Evolutionary conservation across 2,797 vertebrate species (phyloP).

Genomic region (Pipistrellus pipistrellus): DNA sequence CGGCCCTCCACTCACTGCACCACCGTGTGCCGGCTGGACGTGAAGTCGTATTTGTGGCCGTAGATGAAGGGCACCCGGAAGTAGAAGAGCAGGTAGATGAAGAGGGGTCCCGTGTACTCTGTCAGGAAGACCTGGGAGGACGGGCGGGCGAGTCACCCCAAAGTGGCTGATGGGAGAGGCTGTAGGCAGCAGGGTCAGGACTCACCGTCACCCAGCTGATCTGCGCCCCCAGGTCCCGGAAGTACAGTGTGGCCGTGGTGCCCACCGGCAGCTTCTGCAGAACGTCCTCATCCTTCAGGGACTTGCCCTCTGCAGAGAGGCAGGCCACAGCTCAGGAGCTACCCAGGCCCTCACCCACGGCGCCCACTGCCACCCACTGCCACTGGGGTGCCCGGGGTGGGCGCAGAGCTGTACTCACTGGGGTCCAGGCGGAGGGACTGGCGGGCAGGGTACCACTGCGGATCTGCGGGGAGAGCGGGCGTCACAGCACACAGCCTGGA

Average conservation of each 20-base stretch:
- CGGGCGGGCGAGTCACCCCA: not conserved
- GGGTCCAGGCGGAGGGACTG: constrained; percentile 96
- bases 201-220: constrained; percentile 99
- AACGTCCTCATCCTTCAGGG: constrained; percentile 96
- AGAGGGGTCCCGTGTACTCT: constrained; percentile 94
- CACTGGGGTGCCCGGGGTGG: not conserved
- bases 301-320: constrained; percentile 93
- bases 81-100: constrained; percentile 97
- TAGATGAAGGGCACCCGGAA: constrained; percentile 97
- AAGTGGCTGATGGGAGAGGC: rapidly evolving
- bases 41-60: constrained; percentile 94
- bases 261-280: constrained; percentile 96
- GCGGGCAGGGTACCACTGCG: constrained; percentile 96
- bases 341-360: not conserved
- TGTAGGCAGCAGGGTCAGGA: not conserved
- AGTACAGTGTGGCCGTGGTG: constrained; percentile 97
- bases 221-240: constrained; percentile 96
- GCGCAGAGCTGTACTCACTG: constrained; percentile 90
- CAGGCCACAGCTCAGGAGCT: not conserved
- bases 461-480: constrained; percentile 89
- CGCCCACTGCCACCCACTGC: constrained; percentile 7
- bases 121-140: constrained; percentile 94
- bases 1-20: constrained; percentile 96
- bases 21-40: constrained; percentile 96
- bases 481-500: not conserved